phyloP scores from a whole-genome alignment of 2,113 vertebrate genomes.

The Nothoprocta perdicaria region DNA sequence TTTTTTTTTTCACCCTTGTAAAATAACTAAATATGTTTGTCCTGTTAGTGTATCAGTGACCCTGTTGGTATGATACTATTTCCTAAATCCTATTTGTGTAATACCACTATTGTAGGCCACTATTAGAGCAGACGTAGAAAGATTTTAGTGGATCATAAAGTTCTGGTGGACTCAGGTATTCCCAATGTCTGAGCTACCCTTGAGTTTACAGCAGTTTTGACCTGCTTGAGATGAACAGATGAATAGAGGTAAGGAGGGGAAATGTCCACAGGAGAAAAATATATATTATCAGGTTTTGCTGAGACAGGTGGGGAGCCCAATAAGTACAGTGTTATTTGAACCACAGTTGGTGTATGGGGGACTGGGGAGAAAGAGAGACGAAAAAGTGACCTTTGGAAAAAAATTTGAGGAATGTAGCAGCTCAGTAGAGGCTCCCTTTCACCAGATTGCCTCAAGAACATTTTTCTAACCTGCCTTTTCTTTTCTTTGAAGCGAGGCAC shows the following conservation, averaged over 20 bases:
- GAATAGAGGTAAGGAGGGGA: neutral
- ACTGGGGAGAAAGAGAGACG: neutral
- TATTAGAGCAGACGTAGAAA: neutral
- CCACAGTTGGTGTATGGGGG: neutral
- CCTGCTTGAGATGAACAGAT: neutral
- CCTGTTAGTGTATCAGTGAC: neutral
- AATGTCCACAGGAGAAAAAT: neutral
- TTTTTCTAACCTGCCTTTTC: constrained; percentile 10
- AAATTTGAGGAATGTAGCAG: neutral
- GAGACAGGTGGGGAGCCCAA: neutral
- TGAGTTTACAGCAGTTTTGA: neutral
- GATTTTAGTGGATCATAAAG: neutral
- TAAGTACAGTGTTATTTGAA: neutral
- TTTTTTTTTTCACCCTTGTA: neutral
- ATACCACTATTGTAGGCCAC: neutral
- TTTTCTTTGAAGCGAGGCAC: constrained; percentile 30
- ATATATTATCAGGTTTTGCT: neutral
- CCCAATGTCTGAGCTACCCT: neutral
- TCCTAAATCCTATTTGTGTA: neutral
- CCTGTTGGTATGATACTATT: neutral
- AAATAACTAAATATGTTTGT: neutral
- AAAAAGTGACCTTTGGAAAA: constrained; percentile 25
- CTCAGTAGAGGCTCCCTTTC: neutral
- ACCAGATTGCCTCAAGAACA: neutral
- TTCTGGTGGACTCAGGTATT: neutral